phyloP scores from a whole-genome alignment of 2,113 vertebrate genomes.

The Xenopus laevis region DNA sequence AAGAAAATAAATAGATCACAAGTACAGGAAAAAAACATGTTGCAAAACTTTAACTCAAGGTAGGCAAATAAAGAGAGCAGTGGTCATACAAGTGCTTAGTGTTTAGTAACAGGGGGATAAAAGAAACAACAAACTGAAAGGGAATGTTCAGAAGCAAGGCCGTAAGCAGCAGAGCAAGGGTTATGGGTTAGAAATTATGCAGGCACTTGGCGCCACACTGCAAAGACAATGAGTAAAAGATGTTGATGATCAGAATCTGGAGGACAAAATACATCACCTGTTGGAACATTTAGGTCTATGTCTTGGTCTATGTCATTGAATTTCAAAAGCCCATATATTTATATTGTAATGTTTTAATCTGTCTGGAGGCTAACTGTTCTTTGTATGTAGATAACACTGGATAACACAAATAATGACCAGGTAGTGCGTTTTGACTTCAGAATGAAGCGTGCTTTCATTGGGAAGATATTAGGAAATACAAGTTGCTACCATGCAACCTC shows the following conservation, averaged over 20 bases:
- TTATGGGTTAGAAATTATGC: constrained; percentile 47
- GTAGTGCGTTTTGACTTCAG: too few relatives aligned
- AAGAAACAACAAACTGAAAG: constrained; percentile 49
- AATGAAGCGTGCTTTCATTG: too few relatives aligned
- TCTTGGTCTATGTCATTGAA: too few relatives aligned
- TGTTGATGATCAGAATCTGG: background rate
- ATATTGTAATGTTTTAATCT: too few relatives aligned
- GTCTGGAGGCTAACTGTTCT: too few relatives aligned
- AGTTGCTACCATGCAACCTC: too few relatives aligned
- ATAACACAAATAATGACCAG: too few relatives aligned
- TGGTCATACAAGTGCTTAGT: constrained; percentile 64
- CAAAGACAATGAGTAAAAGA: constrained; percentile 50
- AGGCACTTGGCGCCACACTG: constrained; percentile 55
- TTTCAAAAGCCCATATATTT: too few relatives aligned
- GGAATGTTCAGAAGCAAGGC: constrained; percentile 57
- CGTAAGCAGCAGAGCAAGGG: constrained; percentile 62
- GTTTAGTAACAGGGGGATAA: constrained; percentile 45
- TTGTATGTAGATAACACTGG: too few relatives aligned
- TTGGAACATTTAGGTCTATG: too few relatives aligned
- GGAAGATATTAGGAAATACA: too few relatives aligned
- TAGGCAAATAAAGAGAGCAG: constrained; percentile 55
- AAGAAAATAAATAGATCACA: constrained; percentile 85
- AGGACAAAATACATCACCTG: too few relatives aligned
- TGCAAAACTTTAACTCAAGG: constrained; percentile 79
- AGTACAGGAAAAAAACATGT: constrained; percentile 90